Percentiles rank a stretch among this genome's conserved stretches.
These are phyloP conservation scores for Diaperis boleti DNA, from an alignment of 2,888 invertebrate genomes.

Conservation along the genomic window DNA sequence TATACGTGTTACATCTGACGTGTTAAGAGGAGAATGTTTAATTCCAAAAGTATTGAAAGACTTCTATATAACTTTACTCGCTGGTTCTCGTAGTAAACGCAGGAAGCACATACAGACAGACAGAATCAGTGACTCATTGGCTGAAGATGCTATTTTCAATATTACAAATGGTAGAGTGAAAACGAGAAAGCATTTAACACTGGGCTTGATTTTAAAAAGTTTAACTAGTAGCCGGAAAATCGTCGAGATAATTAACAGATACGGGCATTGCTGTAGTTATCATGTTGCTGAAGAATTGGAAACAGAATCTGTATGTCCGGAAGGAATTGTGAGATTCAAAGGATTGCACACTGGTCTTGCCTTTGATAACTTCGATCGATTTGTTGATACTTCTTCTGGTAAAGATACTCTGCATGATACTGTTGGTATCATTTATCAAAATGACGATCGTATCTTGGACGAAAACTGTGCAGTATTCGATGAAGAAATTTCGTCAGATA, in stretches of 20 bases:
- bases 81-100: too few species aligned
- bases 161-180: too few species aligned
- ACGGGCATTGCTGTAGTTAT: conserved; percentile 53
- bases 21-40: too few species aligned
- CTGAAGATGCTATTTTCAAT: too few species aligned
- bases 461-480: too few species aligned
- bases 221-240: neutral
- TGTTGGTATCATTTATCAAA: conserved; percentile 54
- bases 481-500: too few species aligned
- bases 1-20: too few species aligned
- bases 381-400: conserved; percentile 50
- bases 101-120: too few species aligned
- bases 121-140: too few species aligned
- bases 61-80: too few species aligned
- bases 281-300: conserved; percentile 48
- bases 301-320: conserved; percentile 48
- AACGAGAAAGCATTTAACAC: too few species aligned
- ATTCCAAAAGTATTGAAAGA: too few species aligned
- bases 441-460: conserved; percentile 16
- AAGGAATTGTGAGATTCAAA: conserved; percentile 48
- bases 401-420: conserved; percentile 55
- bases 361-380: conserved; percentile 55
- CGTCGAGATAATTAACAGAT: conserved; percentile 50
- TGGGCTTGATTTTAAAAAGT: neutral
- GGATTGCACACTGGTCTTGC: conserved; percentile 53